Conservation (phyloP, 2,113 vertebrate genomes). For the Spizaetus ornatus region DNA sequence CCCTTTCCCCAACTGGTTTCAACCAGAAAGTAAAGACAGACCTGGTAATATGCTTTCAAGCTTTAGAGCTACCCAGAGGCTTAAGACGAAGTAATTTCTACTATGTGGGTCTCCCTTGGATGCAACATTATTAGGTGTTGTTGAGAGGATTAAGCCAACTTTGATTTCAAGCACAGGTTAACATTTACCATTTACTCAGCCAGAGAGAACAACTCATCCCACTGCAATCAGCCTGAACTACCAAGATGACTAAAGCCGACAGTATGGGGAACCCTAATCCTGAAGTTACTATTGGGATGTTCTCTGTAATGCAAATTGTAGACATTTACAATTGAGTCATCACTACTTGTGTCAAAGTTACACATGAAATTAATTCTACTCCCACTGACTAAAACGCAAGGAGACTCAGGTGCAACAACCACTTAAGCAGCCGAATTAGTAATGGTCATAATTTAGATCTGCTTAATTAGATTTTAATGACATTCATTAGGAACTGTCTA, state of each 20-base stretch:
- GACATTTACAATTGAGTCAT: background rate
- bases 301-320: background rate
- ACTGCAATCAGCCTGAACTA: background rate
- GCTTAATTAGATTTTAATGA: background rate
- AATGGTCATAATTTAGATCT: background rate
- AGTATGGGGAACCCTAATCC: background rate
- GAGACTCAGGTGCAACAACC: background rate
- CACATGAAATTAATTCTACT: background rate
- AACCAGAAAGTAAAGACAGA: background rate
- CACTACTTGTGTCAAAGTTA: background rate
- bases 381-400: background rate
- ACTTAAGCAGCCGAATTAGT: background rate
- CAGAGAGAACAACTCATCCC: background rate
- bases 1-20: background rate
- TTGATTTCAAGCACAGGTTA: background rate
- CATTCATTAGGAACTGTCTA: background rate
- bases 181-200: background rate
- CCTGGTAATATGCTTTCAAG: background rate
- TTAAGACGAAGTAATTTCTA: background rate
- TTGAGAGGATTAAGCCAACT: background rate
- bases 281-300: background rate
- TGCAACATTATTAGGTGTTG: background rate
- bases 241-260: background rate
- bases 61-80: background rate
- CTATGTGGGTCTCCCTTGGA: background rate